Base-by-base conservation (phyloP, 1,140 invertebrate species). In the Ceratina australensis region DNA sequence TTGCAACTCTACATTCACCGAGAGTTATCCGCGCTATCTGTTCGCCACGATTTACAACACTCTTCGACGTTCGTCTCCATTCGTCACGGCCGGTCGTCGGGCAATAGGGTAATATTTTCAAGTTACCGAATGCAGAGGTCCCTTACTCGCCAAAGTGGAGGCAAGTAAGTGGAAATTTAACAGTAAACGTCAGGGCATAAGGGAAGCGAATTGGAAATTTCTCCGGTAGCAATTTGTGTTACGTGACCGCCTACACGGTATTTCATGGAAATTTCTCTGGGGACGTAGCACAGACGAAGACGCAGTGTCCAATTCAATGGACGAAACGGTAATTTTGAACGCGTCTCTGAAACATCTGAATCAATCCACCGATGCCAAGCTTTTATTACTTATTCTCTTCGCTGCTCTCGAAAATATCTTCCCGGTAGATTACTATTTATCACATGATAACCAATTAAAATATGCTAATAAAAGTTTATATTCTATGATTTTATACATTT, bases 241-340 rank as follows among this genome's bases (percentile, higher is more conserved):
- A 83, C 81, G 82, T 84, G 82, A 84, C 82, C 67, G 82, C 22
- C 28, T 72, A 60, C 63, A 65, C 63, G 22, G 71, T 84, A 84
- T 84, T 84, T 84, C 81, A 83, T 84, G 81, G 68, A 84, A 83
- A 84, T 84, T 83, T 83, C 82, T 84, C 81, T 18, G 59, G 72
- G 78, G 81, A 80, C 74, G 18, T 7, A 16, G 47, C 24, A 18
- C 13, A 57, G 49, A 60, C 64, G 52, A 79, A 74, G 80, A 82
- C 50, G 76, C 73, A 33, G 50, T 42, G 7, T 24, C 26, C 3
- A 3, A 12, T 24, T 63, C 67, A 68, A 50, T 22, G 54, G 54
- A 50, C 69, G 56, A 28, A 16, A 60, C 63, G 69, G 79, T 76
- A 52, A 74, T 78, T 71, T 54, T 49, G 10, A 49, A 57, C 57